Conservation (phyloP, 2,888 invertebrate genomes). For the Drosophila lutescens region DNA sequence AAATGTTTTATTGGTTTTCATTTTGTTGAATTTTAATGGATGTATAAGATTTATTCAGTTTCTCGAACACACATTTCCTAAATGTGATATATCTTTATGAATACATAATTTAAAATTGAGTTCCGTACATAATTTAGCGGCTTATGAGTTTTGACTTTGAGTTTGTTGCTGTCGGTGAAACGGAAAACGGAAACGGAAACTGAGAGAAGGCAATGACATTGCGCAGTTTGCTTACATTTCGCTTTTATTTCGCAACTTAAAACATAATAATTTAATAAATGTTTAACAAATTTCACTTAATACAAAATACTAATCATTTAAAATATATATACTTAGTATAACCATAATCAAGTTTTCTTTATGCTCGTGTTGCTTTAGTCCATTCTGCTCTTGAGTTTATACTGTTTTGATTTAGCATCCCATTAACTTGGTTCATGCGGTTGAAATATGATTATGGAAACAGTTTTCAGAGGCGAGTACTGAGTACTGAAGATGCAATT, state of each 20-base stretch:
- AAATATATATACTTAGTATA: conserved; percentile 77
- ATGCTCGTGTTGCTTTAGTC: conserved; percentile 44
- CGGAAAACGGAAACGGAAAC: conserved; percentile 18
- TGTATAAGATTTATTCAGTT: conserved; percentile 50
- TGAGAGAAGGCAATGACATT: conserved; percentile 28
- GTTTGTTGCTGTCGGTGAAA: conserved; percentile 8
- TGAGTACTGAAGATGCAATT: conserved; percentile 46
- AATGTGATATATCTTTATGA: conserved; percentile 36
- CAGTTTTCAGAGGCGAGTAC: conserved; percentile 45
- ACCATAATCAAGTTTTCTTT: conserved; percentile 78
- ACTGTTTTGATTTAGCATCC: conserved; percentile 54
- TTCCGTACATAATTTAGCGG: conserved; percentile 42
- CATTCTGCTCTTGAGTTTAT: conserved; percentile 62
- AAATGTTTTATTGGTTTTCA: conserved; percentile 27
- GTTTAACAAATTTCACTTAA: conserved; percentile 80
- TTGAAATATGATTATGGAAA: conserved; percentile 42
- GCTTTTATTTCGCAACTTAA: conserved; percentile 79
- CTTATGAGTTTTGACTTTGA: conserved; percentile 23
- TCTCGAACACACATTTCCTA: conserved; percentile 39
- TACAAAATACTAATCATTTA: conserved; percentile 80
- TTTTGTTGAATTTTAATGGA: conserved; percentile 38
- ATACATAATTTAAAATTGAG: conserved; percentile 44
- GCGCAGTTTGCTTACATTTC: conserved; percentile 69
- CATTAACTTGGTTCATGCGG: conserved; percentile 27
- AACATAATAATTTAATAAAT: conserved; percentile 79